phyloP scores from a whole-genome alignment of 35 echinoderm and acorn worm species.

The Apostichopus japonicus region DNA sequence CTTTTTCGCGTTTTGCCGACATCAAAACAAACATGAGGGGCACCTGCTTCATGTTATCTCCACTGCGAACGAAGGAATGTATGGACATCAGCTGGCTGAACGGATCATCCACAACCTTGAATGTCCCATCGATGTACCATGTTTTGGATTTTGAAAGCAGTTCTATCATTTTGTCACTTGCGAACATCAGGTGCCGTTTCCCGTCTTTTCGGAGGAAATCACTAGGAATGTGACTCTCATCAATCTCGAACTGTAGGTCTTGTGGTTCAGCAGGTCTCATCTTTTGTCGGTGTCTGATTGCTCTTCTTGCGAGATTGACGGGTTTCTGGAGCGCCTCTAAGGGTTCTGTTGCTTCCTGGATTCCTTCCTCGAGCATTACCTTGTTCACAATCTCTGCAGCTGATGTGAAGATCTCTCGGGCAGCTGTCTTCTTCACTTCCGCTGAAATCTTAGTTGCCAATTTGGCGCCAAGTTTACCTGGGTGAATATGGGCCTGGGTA shows the following conservation, averaged over 20 bases:
- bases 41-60: conserved; percentile 51
- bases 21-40: conserved; percentile 65
- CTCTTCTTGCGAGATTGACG: conserved; percentile 36
- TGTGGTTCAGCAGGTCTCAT: conserved; percentile 39
- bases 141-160: conserved; percentile 38
- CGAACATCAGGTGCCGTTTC: conserved; percentile 56
- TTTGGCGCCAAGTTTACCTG: not conserved
- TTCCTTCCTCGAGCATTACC: not conserved
- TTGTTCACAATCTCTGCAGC: conserved; percentile 48
- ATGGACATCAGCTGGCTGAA: conserved; percentile 67
- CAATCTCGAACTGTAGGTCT: conserved; percentile 51
- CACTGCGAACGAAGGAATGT: conserved; percentile 58
- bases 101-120: conserved; percentile 57
- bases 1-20: conserved; percentile 39
- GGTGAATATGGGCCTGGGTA: conserved; percentile 7
- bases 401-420: conserved; percentile 17
- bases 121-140: conserved; percentile 74
- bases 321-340: conserved; percentile 14
- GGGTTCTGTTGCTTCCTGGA: not conserved
- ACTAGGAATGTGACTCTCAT: not conserved
- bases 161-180: conserved; percentile 37
- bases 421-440: conserved; percentile 17
- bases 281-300: conserved; percentile 8
- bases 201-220: conserved; percentile 49
- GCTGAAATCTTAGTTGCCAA: not conserved